phyloP scores from a whole-genome alignment of 2,113 vertebrate genomes.

The Dendropsophus ebraccatus region DNA sequence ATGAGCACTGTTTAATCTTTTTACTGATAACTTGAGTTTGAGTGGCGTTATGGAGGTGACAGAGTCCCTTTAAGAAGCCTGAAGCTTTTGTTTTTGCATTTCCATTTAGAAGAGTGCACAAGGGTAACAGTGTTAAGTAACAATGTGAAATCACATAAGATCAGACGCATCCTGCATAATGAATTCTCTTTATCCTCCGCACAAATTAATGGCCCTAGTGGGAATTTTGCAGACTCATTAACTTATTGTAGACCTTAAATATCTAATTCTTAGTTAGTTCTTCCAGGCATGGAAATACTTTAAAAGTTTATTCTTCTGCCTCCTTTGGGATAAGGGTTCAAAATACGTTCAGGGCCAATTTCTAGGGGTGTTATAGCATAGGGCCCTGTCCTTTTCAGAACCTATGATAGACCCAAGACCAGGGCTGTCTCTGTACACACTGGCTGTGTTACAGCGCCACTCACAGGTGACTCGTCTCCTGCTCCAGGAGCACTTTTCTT shows the following conservation, averaged over 20 bases:
- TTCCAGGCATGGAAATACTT: neutral
- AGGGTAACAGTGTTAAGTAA: neutral
- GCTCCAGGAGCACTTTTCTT: too few relatives aligned
- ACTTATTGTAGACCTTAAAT: neutral
- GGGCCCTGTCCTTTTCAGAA: too few relatives aligned
- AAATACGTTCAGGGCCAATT: neutral
- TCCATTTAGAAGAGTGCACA: neutral
- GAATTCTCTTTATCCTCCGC: neutral
- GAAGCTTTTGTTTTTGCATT: neutral
- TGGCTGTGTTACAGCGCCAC: too few relatives aligned
- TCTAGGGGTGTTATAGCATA: too few relatives aligned
- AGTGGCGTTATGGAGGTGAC: too few relatives aligned
- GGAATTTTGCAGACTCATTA: constrained; percentile 34
- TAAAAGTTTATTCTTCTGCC: neutral
- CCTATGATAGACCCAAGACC: too few relatives aligned
- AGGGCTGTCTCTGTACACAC: too few relatives aligned
- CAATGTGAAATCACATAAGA: constrained; percentile 12
- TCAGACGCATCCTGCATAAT: constrained; percentile 10
- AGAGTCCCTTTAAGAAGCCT: too few relatives aligned
- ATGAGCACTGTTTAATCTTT: too few relatives aligned
- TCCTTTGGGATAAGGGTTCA: neutral
- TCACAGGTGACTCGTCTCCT: too few relatives aligned
- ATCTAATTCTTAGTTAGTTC: neutral
- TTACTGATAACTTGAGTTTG: too few relatives aligned
- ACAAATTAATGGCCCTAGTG: constrained; percentile 36